Percentiles rank a stretch among this genome's conserved stretches.
phyloP scores from a whole-genome alignment of 2,888 invertebrate genomes.

The Torymus aiolomorphi region DNA sequence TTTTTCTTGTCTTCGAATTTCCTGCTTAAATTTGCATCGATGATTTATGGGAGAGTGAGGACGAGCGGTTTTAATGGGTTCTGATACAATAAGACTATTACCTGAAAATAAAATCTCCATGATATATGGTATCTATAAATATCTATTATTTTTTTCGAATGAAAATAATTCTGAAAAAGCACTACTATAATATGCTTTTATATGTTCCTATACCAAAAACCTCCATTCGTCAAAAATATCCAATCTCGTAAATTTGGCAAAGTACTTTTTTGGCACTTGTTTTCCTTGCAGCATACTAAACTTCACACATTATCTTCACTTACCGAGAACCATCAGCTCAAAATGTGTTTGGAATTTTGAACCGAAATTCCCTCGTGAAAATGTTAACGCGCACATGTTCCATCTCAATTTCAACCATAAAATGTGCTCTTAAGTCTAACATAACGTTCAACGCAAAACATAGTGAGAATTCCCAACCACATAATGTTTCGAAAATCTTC shows the following conservation, averaged over 20 bases:
- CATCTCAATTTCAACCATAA: conserved; percentile 41
- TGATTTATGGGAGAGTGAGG: too few relatives aligned
- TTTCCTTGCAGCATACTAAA: background rate
- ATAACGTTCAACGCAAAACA: conserved; percentile 29
- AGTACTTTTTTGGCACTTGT: background rate
- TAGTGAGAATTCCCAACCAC: conserved; percentile 4
- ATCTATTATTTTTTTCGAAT: too few relatives aligned
- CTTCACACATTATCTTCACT: conserved; percentile 26
- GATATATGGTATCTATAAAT: too few relatives aligned
- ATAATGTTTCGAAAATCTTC: conserved; percentile 30
- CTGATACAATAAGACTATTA: too few relatives aligned
- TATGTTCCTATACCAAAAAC: too few relatives aligned
- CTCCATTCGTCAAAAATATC: background rate
- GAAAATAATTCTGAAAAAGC: too few relatives aligned
- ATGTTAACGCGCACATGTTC: conserved; percentile 29
- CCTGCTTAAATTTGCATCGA: too few relatives aligned
- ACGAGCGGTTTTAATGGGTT: too few relatives aligned
- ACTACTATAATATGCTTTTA: too few relatives aligned
- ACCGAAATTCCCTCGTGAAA: conserved; percentile 11
- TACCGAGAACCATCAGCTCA: conserved; percentile 24
- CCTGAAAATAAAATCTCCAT: too few relatives aligned
- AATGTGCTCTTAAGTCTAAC: conserved; percentile 31
- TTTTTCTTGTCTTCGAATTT: too few relatives aligned
- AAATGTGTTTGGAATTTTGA: conserved; percentile 40
- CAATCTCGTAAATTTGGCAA: too few relatives aligned